Conservation (phyloP, 2,113 vertebrate genomes). For the Carollia perspicillata region DNA sequence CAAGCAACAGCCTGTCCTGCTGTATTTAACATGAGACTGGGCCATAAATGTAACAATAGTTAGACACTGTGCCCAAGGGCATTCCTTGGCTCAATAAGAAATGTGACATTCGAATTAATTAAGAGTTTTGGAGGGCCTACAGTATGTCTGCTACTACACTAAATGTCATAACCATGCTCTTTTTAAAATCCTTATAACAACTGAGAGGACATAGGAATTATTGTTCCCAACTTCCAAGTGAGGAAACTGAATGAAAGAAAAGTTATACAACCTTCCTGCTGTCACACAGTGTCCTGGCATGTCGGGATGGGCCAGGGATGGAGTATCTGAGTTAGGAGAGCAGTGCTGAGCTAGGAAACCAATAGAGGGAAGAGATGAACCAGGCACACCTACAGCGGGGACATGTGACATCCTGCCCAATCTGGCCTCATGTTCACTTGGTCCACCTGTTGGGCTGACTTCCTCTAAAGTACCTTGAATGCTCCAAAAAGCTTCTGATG, state of each 20-base stretch:
- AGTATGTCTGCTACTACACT: not conserved
- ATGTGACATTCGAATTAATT: slow-evolving; percentile 50
- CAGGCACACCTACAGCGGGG: not conserved
- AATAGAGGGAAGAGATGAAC: not conserved
- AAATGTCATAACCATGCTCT: not conserved
- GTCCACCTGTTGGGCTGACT: not conserved
- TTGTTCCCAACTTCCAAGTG: not conserved
- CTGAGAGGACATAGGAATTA: not conserved
- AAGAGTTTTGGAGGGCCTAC: slow-evolving; percentile 18
- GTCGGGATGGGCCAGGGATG: not conserved
- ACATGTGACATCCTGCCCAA: not conserved
- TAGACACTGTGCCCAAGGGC: slow-evolving; percentile 10
- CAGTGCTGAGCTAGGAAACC: not conserved
- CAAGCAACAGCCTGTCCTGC: slow-evolving; percentile 16
- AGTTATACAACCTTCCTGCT: not conserved
- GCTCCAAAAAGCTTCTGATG: not conserved
- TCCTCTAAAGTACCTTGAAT: not conserved
- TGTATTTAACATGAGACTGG: not conserved
- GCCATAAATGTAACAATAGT: slow-evolving; percentile 28
- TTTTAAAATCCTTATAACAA: slow-evolving; percentile 34
- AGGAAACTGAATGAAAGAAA: not conserved
- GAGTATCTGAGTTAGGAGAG: not conserved
- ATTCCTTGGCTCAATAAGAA: slow-evolving; percentile 42
- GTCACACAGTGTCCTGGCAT: not conserved
- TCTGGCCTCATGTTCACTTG: not conserved